These are phyloP conservation scores for Palloptera scutellata DNA, from an alignment of 2,888 invertebrate species.

Conservation along the genomic window DNA sequence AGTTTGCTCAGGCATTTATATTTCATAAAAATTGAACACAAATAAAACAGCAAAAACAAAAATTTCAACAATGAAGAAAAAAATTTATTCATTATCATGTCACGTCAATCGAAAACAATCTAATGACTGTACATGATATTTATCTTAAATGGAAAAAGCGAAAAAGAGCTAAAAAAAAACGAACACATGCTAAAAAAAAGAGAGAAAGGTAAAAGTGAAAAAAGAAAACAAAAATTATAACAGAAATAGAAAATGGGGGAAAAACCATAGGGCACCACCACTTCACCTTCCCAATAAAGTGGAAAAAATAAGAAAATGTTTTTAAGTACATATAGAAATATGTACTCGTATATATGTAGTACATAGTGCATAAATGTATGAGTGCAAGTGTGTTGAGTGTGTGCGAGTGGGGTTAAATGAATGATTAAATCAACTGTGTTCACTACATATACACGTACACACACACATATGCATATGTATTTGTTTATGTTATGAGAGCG, in stretches of 20 bases:
- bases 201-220: conserved; percentile 6
- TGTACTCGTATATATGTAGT: too few species aligned
- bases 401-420: conserved; percentile 38
- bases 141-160: conserved; percentile 53
- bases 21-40: not conserved
- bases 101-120: conserved; percentile 59
- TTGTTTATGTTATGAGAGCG: not conserved
- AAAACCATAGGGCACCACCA: not conserved
- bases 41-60: conserved; percentile 31
- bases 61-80: not conserved
- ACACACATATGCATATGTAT: not conserved
- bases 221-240: conserved; percentile 20
- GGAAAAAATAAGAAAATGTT: too few species aligned
- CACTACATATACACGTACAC: not conserved
- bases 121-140: conserved; percentile 58
- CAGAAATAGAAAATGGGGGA: conserved; percentile 5
- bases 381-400: too few species aligned
- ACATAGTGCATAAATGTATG: conserved; percentile 1
- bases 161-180: conserved; percentile 29
- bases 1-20: too few species aligned
- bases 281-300: too few species aligned
- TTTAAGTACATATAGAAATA: not conserved
- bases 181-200: not conserved
- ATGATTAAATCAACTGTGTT: conserved; percentile 51
- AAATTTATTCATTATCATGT: conserved; percentile 54